Evolutionary conservation across 2,888 invertebrate species (phyloP).

Genomic region (Rosalia funebris): DNA sequence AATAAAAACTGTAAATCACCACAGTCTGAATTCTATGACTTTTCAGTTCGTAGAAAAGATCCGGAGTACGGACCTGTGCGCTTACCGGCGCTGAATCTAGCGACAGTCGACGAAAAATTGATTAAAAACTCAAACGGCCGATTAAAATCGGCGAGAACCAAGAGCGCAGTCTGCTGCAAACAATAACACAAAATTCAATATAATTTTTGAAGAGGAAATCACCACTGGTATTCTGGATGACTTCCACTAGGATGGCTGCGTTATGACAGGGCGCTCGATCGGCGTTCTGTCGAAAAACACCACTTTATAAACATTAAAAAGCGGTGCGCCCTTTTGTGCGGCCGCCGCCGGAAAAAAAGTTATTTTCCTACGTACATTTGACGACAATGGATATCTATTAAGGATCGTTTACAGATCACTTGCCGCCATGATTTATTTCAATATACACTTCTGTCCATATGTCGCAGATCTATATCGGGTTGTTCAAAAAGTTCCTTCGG

Average conservation of each 20-base stretch:
- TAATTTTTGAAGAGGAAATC: constrained; percentile 45
- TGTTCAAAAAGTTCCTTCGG: too few relatives aligned
- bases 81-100: too few relatives aligned
- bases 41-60: too few relatives aligned
- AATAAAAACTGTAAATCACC: too few relatives aligned
- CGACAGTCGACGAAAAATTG: neutral
- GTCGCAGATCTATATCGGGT: too few relatives aligned
- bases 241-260: constrained; percentile 44
- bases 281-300: constrained; percentile 5
- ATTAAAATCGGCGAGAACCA: neutral
- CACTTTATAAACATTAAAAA: constrained; percentile 10
- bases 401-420: neutral
- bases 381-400: neutral
- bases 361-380: neutral
- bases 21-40: too few relatives aligned
- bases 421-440: neutral
- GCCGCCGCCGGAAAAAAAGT: neutral
- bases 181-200: constrained; percentile 45
- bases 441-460: too few relatives aligned
- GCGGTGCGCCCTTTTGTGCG: constrained; percentile 9
- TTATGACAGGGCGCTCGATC: constrained; percentile 24
- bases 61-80: too few relatives aligned
- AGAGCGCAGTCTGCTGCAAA: constrained; percentile 42
- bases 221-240: constrained; percentile 43
- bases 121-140: neutral